A percentile compares a stretch with the other conserved stretches of the same genome.
Evolutionary conservation across 2,888 invertebrate species (phyloP).

Genomic region (Tortrix viridana): DNA sequence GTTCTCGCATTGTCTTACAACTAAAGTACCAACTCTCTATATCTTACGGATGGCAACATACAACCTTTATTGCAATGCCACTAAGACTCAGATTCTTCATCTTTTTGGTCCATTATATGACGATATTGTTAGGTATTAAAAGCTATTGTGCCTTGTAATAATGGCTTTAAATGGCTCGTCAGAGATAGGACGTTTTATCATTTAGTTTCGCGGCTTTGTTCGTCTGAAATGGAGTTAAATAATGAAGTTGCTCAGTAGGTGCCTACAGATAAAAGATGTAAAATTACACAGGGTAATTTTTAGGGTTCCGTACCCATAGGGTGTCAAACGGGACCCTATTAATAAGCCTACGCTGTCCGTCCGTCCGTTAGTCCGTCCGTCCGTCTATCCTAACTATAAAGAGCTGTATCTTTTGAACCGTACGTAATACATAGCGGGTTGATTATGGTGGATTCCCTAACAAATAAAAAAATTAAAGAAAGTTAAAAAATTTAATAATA

Average conservation of each 20-base stretch:
- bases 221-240: conserved; percentile 3
- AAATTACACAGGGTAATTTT: too few species aligned
- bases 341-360: too few species aligned
- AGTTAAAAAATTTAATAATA: too few species aligned
- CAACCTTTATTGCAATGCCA: neutral
- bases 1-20: conserved; percentile 44
- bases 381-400: too few species aligned
- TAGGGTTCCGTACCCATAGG: too few species aligned
- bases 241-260: neutral
- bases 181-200: conserved; percentile 28
- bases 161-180: conserved; percentile 21
- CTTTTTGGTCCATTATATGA: conserved; percentile 19
- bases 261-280: neutral
- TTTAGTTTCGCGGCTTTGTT: conserved; percentile 30
- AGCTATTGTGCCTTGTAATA: conserved; percentile 18
- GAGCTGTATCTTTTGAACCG: too few species aligned
- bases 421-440: too few species aligned
- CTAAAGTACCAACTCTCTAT: conserved; percentile 39
- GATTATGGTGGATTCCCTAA: too few species aligned
- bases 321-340: too few species aligned
- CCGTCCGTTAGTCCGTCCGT: too few species aligned
- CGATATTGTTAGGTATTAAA: conserved; percentile 8
- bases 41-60: conserved; percentile 5
- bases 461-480: too few species aligned
- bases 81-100: conserved; percentile 11